phyloP scores from a whole-genome alignment of 53 echinoderm and acorn worm species.

The Glandiceps talaboti region DNA sequence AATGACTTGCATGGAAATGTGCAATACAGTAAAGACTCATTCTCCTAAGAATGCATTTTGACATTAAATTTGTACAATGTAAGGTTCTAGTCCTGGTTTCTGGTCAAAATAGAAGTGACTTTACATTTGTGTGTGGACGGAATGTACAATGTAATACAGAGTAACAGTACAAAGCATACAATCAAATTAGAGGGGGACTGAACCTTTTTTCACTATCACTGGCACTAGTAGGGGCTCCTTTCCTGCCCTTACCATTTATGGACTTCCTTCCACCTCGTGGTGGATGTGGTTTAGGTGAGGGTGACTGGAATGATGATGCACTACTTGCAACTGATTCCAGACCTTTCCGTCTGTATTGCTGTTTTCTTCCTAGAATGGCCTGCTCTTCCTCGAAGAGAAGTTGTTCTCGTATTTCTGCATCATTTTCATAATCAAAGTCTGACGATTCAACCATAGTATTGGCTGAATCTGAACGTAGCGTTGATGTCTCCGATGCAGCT shows the following conservation, averaged over 20 bases:
- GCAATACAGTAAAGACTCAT: no score
- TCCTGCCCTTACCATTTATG: not conserved
- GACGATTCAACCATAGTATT: slow-evolving; percentile 42
- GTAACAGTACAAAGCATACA: no score
- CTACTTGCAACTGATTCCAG: not conserved
- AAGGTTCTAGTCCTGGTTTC: no score
- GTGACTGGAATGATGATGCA: not conserved
- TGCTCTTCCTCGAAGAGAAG: slow-evolving; percentile 4
- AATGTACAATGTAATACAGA: no score
- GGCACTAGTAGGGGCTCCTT: not conserved
- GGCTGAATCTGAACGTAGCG: slow-evolving; percentile 24
- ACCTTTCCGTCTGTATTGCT: not conserved
- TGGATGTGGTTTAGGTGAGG: not conserved
- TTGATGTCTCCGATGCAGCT: slow-evolving; percentile 11
- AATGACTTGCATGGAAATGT: no score
- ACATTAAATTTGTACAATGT: no score
- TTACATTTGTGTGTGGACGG: no score
- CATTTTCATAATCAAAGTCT: slow-evolving; percentile 47
- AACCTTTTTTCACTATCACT: not conserved
- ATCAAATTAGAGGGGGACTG: not conserved
- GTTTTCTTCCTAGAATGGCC: not conserved
- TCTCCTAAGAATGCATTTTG: no score
- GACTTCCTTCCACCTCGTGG: not conserved
- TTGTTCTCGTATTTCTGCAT: slow-evolving; percentile 23
- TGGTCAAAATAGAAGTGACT: no score